phyloP scores from a whole-genome alignment of 1,140 invertebrate species.

The Drosophila nasuta region DNA sequence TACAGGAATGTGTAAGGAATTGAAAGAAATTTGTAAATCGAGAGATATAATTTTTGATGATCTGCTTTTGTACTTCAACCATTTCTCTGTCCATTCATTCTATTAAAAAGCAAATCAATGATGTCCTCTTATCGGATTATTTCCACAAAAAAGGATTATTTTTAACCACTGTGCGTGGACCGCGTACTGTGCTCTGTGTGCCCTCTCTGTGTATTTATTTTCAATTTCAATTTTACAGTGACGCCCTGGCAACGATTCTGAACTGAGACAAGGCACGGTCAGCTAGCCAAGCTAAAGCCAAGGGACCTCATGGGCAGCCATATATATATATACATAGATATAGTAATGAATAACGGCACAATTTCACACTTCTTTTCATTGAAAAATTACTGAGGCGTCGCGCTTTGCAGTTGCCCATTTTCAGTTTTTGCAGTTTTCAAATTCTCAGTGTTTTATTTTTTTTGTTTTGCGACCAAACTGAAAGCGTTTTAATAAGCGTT shows the following conservation, averaged over 20 bases:
- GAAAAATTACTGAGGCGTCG: constrained; percentile 25
- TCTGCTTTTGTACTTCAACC: too few relatives aligned
- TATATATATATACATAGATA: constrained; percentile 4
- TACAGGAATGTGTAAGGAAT: too few relatives aligned
- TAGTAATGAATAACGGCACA: constrained; percentile 41
- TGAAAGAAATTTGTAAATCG: too few relatives aligned
- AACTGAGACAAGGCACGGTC: constrained; percentile 9
- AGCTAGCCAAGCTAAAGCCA: neutral
- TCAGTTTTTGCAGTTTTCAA: too few relatives aligned
- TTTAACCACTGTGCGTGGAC: constrained; percentile 8
- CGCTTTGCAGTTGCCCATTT: neutral
- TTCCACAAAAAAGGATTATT: neutral
- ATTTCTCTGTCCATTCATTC: too few relatives aligned
- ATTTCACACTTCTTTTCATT: constrained; percentile 51
- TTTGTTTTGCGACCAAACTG: constrained; percentile 32
- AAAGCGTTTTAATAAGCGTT: constrained; percentile 44
- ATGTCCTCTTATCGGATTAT: too few relatives aligned
- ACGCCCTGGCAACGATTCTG: constrained; percentile 6
- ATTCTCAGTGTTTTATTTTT: too few relatives aligned
- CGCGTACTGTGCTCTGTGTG: neutral
- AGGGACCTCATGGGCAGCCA: neutral
- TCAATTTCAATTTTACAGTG: constrained; percentile 38
- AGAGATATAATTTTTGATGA: too few relatives aligned
- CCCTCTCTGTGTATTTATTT: constrained; percentile 27
- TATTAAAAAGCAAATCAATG: too few relatives aligned